A percentile compares a stretch with the other conserved stretches of the same genome.
phyloP scores from a whole-genome alignment of 2,888 invertebrate genomes.

The Erebia palarica region DNA sequence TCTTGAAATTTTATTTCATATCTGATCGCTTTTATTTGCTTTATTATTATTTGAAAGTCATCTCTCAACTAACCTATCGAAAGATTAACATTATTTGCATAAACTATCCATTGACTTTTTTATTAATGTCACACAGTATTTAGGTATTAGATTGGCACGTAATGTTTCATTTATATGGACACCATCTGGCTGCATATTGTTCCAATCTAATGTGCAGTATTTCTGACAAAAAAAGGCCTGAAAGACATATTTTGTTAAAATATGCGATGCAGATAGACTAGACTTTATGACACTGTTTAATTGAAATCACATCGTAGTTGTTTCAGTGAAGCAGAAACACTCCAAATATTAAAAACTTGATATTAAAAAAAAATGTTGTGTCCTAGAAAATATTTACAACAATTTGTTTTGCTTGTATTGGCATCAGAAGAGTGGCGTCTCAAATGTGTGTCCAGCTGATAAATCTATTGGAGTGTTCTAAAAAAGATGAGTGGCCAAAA shows the following conservation, averaged over 20 bases:
- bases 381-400: not conserved
- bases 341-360: not conserved
- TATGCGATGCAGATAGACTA: not conserved
- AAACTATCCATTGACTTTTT: slow-evolving; percentile 41
- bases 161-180: slow-evolving; percentile 41
- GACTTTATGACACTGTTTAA: not conserved
- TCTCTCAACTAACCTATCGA: slow-evolving; percentile 61
- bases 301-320: not conserved
- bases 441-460: not conserved
- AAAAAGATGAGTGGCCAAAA: not conserved
- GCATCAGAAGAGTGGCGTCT: not conserved
- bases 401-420: not conserved
- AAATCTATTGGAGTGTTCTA: not conserved
- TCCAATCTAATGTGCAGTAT: not conserved
- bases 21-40: slow-evolving; percentile 62
- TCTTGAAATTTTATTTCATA: slow-evolving; percentile 66
- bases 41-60: slow-evolving; percentile 61
- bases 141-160: slow-evolving; percentile 69
- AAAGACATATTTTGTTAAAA: not conserved
- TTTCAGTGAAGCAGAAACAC: not conserved
- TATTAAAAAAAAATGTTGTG: not conserved
- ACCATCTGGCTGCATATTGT: slow-evolving; percentile 8
- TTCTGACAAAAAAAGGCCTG: not conserved
- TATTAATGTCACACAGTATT: slow-evolving; percentile 53
- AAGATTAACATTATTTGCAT: slow-evolving; percentile 54